Base-by-base conservation (phyloP, 2,113 vertebrate genomes). In the Daubentonia madagascariensis region DNA sequence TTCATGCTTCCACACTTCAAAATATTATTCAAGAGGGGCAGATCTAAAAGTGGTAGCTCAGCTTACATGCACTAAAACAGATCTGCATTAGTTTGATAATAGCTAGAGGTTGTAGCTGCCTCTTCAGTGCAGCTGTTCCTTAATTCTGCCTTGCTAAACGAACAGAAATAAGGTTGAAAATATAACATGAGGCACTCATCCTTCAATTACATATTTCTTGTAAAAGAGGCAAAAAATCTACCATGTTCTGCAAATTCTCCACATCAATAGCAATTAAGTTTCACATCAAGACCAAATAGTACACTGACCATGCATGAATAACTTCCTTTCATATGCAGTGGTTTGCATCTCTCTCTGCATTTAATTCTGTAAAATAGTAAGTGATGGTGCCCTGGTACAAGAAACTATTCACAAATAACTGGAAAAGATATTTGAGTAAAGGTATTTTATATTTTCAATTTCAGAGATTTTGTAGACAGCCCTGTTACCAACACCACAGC, bases 221-320 rank as follows among this genome's bases (percentile, higher is more conserved):
- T 87, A 70, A 96, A 98, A 95, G n/a, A 94, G 63, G 80, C 96
- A 96, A 97, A 96, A 92, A 72, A 61, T 72, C 85, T 98, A 93
- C 68, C 81, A 35, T 72, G 25, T 37, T 98, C 87, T 97, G 85
- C 90, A 97, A 98, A 97, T 98, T 94, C 61, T 65, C 23, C 37
- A 63, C 35, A 94, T 97, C 95, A 89, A 80, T 95, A 96, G 54
- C 63, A 98, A 91, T 96, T 89, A 98, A 79, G 50, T 40, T 91
- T 94, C 94, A 96, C 63, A 93, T 91, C 95, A 89, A 97, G 54
- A 98, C 43, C 43, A 96, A 97, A 97, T n/a, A 88, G 45, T 43
- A 72, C 54, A 91, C 22, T 63, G 35, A 72, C 25, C 91, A 97
- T 3, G 20, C 37, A 59, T 61, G n/a, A 96, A 90, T 94, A 94